Conservation (phyloP, 2,797 vertebrate species). For the Peromyscus aztecus region DNA sequence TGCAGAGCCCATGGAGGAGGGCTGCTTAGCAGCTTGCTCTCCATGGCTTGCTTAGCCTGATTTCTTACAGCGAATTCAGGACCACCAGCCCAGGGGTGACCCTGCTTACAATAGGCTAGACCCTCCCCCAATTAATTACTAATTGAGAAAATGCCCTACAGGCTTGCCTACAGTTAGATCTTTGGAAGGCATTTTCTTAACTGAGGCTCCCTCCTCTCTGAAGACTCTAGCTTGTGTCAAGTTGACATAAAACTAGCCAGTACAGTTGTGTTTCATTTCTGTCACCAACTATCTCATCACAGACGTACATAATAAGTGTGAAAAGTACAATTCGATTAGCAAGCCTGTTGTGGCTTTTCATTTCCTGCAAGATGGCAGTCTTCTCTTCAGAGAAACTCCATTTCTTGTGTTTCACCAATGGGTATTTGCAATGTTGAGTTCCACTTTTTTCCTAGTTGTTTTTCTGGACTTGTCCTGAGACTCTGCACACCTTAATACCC, state of each 20-base stretch:
- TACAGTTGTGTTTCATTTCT: conserved; percentile 29
- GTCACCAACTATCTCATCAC: conserved; percentile 45
- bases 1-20: not conserved
- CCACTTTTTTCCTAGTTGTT: not conserved
- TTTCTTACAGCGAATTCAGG: not conserved
- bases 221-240: not conserved
- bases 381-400: conserved; percentile 17
- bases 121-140: not conserved
- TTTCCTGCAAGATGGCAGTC: conserved; percentile 25
- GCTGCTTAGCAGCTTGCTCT: not conserved
- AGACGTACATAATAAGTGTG: conserved; percentile 60
- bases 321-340: conserved; percentile 53
- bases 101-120: not conserved
- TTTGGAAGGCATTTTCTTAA: not conserved
- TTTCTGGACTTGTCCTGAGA: not conserved
- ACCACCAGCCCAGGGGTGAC: not conserved
- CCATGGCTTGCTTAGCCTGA: not conserved
- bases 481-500: not conserved
- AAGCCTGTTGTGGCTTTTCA: not conserved
- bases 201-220: not conserved
- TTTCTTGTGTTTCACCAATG: conserved; percentile 33
- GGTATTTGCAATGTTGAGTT: conserved; percentile 38
- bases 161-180: not conserved
- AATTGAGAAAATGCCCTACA: not conserved
- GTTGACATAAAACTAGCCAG: not conserved